Evolutionary conservation across 2,113 vertebrate genomes (phyloP).

Genomic region (Calyptommatus sinebrachiatus): DNA sequence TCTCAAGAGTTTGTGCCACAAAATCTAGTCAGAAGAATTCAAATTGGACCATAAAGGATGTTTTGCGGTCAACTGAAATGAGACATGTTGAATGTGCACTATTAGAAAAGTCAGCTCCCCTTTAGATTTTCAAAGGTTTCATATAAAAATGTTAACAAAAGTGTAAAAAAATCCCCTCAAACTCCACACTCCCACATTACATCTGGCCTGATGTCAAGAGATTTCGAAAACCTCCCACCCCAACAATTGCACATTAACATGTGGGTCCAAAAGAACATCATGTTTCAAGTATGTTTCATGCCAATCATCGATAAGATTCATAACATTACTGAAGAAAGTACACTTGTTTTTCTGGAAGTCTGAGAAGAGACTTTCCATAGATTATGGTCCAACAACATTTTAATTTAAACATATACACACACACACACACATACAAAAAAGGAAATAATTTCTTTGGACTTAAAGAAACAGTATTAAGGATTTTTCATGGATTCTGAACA

Average conservation of each 20-base stretch:
- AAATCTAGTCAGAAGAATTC: slow-evolving; percentile 66
- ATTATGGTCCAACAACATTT: slow-evolving; percentile 65
- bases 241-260: slow-evolving; percentile 74
- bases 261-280: slow-evolving; percentile 66
- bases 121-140: slow-evolving; percentile 68
- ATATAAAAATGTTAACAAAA: slow-evolving; percentile 69
- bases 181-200: slow-evolving; percentile 39
- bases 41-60: slow-evolving; percentile 61
- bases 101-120: slow-evolving; percentile 63
- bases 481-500: slow-evolving; percentile 66
- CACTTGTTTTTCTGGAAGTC: slow-evolving; percentile 70
- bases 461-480: slow-evolving; percentile 73
- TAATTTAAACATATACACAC: slow-evolving; percentile 54
- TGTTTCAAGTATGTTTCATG: slow-evolving; percentile 74
- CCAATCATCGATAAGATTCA: slow-evolving; percentile 71
- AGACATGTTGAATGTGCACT: slow-evolving; percentile 61
- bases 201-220: slow-evolving; percentile 55
- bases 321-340: slow-evolving; percentile 76
- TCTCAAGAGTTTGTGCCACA: slow-evolving; percentile 57
- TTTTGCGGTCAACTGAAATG: slow-evolving; percentile 60
- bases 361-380: slow-evolving; percentile 62
- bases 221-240: slow-evolving; percentile 53
- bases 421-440: slow-evolving; percentile 41
- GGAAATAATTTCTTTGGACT: slow-evolving; percentile 75
- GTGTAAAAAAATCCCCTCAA: slow-evolving; percentile 64